Conservation (phyloP, 2,113 vertebrate genomes). For the Syngnathoides biaculeatus region DNA sequence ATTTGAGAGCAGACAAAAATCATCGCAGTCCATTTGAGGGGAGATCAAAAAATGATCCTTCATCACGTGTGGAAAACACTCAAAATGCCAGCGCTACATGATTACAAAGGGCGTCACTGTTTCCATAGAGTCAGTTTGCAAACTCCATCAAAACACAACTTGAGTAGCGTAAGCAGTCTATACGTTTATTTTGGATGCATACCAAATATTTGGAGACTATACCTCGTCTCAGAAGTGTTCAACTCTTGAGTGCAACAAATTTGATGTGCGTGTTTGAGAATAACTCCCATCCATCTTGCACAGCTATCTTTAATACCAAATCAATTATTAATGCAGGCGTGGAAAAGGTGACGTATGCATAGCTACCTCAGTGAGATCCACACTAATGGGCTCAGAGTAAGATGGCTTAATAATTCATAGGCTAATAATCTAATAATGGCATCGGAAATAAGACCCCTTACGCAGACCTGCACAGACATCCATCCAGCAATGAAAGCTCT, state of each 20-base stretch:
- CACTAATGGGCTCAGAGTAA: constrained; percentile 57
- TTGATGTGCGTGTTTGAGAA: constrained; percentile 40
- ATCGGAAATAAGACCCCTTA: constrained; percentile 56
- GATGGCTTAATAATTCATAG: constrained; percentile 61
- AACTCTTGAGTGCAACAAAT: constrained; percentile 34
- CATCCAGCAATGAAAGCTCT: constrained; percentile 57
- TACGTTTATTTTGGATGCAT: background rate
- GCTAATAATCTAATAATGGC: constrained; percentile 68
- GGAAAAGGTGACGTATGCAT: constrained; percentile 56
- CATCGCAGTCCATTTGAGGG: background rate
- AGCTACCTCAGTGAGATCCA: constrained; percentile 41
- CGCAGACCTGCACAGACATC: constrained; percentile 61
- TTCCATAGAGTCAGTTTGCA: constrained; percentile 9
- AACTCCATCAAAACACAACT: constrained; percentile 27
- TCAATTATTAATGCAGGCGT: constrained; percentile 55
- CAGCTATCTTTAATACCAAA: constrained; percentile 53
- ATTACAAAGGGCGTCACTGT: constrained; percentile 33
- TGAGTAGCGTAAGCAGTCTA: constrained; percentile 16
- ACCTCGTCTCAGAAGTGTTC: constrained; percentile 21
- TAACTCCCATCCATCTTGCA: constrained; percentile 31
- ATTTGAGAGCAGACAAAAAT: background rate
- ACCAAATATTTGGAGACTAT: constrained; percentile 1
- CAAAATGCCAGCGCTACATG: background rate
- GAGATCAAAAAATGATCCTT: background rate
- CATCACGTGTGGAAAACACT: background rate